Evolutionary conservation across 2,113 vertebrate genomes (phyloP), one percentile per base, ranked within the genome.

Genomic region (Pelecanoides urinatrix): DNA sequence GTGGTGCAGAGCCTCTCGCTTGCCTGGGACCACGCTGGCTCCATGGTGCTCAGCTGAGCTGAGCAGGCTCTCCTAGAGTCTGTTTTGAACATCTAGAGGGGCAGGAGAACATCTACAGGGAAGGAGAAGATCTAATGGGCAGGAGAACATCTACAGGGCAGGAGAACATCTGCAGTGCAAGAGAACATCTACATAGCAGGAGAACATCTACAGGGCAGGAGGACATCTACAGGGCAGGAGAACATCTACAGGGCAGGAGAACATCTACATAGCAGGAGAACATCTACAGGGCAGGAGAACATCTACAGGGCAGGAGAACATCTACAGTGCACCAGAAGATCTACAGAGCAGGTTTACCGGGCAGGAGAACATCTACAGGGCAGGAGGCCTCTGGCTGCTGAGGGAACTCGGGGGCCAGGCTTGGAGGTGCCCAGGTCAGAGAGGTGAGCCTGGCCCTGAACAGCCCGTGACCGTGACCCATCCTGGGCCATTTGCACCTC

Each of bases 11-110:
- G 26, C 30, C 36, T 84, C 77, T 66, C 2, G 1, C 45, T 67
- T 23, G 18, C 45, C 59, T 2, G 0, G 58, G 53, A n/a, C 21
- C 47, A 75, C 1, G 0, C 4, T 40, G 71, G 47, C 13, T 49
- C 18, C 50, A 18, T 1, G 16, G 21, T 78, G 56, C 38, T 88
- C 55, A 82, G 36, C 34, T 42, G 44, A 65, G 65, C n/a, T 52
- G 61, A 82, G 59, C 21, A 67, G 36, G 30, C 2, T 3, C 53
- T 40, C 27, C 12, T 0, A 0, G 53, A 70, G 40, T 18, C 40
- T 25, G 16, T 55, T 65, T 6, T 49, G 61, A 90, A 38, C 55
- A 50, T 11, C 66, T 26, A 2, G 5, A 23, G 12, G 14, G 42
- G 7, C 30, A 56, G 34, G 30, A 73, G 13, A 68, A 47, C 45